Base-by-base conservation (phyloP, 2,113 vertebrate genomes). In the Isurus oxyrinchus region DNA sequence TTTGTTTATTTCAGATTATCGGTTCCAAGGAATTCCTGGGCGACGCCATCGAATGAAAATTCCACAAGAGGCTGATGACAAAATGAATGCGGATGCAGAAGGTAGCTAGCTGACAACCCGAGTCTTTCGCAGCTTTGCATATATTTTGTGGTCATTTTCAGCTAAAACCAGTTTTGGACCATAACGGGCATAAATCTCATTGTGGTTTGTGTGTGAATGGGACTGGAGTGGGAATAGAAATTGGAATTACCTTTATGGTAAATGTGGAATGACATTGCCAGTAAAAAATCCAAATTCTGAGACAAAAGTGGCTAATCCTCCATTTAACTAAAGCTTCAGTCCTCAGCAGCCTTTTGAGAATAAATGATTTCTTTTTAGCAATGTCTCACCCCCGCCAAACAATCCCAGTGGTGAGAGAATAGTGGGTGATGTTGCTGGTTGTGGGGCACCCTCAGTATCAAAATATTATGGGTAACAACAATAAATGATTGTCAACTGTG, bases 31-130 rank as follows among this genome's bases (percentile, higher is more conserved):
- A 95, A 67, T 55, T 72, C 25, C 94, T 55, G 67, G 94, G 94
- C 66, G 63, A 95, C 66, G 94, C 44, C 94, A 72, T 95, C 94
- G 94, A 72, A 95, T 95, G 94, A 95, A 72, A 95, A 72, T 95
- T 95, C 94, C 94, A 76, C 66, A 95, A 67, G 94, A 95, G 94
- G 94, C 67, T 95, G 94, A 55, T 95, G 49, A 95, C 94, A 95
- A 95, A 55, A 95, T 95, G 94, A 95, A 76, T 35, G 94, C 94
- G 49, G 94, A 95, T 55, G 2, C 94, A 95, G 94, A 95, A 95
- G 94, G 94, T 95, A 95, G 57, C 35, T 2, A 95, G 57, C 35
- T 8, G 57, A 23, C 90, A 40, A n/a, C 90, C 35, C 19, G 19
- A 63, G n/a, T 59, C 59, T 40, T 40, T 40, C 35, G 35, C 59